Conservation (phyloP, 92 coral and sea anemone species). For the Heliopora coerulea region DNA sequence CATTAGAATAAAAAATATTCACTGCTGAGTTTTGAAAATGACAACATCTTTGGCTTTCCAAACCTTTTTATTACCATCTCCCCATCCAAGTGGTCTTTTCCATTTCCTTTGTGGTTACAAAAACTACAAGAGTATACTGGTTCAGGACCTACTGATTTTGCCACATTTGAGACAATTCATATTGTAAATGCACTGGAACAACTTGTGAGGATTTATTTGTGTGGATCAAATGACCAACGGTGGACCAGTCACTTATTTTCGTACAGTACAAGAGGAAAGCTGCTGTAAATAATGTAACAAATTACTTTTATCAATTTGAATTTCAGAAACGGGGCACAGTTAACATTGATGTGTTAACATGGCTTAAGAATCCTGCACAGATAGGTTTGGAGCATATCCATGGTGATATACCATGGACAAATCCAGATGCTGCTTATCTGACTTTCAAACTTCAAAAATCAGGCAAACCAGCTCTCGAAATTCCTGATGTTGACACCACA, state of each 20-base stretch:
- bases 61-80: too few species aligned
- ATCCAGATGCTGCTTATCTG: constrained; percentile 12
- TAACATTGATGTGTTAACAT: constrained; percentile 43
- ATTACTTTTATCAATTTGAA: constrained; percentile 47
- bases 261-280: not conserved
- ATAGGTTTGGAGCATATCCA: constrained; percentile 3
- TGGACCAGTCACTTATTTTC: not conserved
- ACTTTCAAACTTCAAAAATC: constrained; percentile 48
- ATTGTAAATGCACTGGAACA: too few species aligned
- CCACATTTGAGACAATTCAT: constrained; percentile 12
- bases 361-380: constrained; percentile 25
- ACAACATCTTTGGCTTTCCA: too few species aligned
- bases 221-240: not conserved
- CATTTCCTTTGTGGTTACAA: too few species aligned
- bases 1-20: too few species aligned
- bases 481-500: not conserved
- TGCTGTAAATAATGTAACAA: not conserved
- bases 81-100: too few species aligned
- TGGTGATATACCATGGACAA: constrained; percentile 35
- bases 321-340: constrained; percentile 42
- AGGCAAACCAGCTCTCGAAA: not conserved
- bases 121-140: too few species aligned
- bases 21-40: too few species aligned
- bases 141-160: too few species aligned
- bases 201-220: not conserved